phyloP scores from a whole-genome alignment of 53 echinoderm and acorn worm species.

The Luidia sarsii region DNA sequence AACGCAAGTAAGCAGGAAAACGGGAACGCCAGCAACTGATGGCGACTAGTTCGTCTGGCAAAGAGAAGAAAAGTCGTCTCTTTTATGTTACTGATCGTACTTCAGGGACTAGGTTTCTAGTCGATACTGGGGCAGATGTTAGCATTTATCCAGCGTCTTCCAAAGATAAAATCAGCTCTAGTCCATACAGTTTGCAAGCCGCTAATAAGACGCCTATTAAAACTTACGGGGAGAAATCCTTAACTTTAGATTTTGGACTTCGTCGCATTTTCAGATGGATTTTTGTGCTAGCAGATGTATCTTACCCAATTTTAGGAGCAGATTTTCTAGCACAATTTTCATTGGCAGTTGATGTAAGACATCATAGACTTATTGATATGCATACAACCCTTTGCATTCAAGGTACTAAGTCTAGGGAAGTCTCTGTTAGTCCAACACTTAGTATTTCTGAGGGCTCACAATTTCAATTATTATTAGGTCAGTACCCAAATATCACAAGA shows the following conservation, averaged over 20 bases:
- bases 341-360: conserved; percentile 40
- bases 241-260: conserved; percentile 52
- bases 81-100: not conserved
- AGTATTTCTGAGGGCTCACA: not conserved
- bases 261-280: conserved; percentile 53
- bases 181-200: not conserved
- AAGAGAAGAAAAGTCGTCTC: not conserved
- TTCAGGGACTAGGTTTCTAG: not conserved
- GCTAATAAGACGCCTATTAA: conserved; percentile 35
- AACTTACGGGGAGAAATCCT: conserved; percentile 55
- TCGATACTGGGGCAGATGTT: conserved; percentile 30
- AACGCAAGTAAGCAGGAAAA: not conserved
- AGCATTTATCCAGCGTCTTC: conserved; percentile 1
- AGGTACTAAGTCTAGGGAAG: not conserved
- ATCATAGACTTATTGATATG: conserved; percentile 23
- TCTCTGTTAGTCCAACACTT: conserved; percentile 9
- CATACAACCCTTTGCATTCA: conserved; percentile 14
- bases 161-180: not conserved
- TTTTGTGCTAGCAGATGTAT: conserved; percentile 47
- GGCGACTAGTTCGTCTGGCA: conserved; percentile 5
- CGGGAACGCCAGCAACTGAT: not conserved
- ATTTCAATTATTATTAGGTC: not conserved
- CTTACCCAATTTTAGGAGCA: conserved; percentile 58
- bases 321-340: conserved; percentile 55
- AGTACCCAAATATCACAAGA: conserved; percentile 11